Conservation (phyloP, 2,797 vertebrate species). For the Oophaga sylvatica region DNA sequence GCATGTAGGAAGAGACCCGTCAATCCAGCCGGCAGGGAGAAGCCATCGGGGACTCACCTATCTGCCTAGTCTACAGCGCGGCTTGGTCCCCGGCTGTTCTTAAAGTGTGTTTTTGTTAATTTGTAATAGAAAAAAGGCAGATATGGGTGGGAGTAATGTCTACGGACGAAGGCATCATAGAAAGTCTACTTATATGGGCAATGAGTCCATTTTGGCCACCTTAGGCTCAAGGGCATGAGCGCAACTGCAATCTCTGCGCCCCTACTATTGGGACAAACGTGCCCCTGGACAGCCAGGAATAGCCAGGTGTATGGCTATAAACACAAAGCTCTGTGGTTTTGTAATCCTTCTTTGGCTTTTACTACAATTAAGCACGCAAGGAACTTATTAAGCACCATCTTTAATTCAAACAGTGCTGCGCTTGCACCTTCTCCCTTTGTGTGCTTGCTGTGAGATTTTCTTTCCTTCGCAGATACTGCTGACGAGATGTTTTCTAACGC, state of each 20-base stretch:
- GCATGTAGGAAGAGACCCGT: too few species aligned
- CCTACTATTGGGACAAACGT: neutral
- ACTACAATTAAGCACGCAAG: constrained; percentile 50
- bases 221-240: too few species aligned
- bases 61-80: too few species aligned
- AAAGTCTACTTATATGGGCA: neutral
- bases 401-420: constrained; percentile 59
- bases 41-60: too few species aligned
- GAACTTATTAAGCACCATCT: constrained; percentile 47
- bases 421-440: constrained; percentile 48
- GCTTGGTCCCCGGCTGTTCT: too few species aligned
- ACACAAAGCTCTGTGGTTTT: neutral
- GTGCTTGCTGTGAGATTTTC: constrained; percentile 6
- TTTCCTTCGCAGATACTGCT: constrained; percentile 48
- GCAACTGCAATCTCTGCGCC: neutral
- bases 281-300: neutral
- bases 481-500: constrained; percentile 50
- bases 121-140: neutral
- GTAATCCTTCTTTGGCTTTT: neutral
- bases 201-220: neutral
- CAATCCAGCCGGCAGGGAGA: too few species aligned
- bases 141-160: neutral
- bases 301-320: constrained; percentile 9
- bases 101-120: neutral
- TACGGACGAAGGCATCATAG: neutral